Conservation (phyloP, 2,888 invertebrate genomes). For the Tinea trinotella region DNA sequence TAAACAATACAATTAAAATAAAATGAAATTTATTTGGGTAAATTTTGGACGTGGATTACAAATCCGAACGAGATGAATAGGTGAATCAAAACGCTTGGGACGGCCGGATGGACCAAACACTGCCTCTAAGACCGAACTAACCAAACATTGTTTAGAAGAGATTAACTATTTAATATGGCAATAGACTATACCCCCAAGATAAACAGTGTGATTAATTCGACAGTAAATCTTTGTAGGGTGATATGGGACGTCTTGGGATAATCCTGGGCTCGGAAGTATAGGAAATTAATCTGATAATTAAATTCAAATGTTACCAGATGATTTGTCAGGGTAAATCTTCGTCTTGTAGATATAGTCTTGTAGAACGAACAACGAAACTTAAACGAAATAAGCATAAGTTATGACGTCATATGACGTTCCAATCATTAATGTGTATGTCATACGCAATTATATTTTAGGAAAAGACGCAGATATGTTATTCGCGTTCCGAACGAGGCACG, state of each 20-base stretch:
- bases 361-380: no score
- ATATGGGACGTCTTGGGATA: slow-evolving; percentile 10
- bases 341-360: not conserved
- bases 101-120: not conserved
- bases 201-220: slow-evolving; percentile 7
- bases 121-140: not conserved
- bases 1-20: no score
- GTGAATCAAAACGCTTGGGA: no score
- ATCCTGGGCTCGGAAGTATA: not conserved
- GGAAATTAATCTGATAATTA: not conserved
- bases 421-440: no score
- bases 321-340: not conserved
- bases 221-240: slow-evolving; percentile 1
- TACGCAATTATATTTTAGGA: no score
- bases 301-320: slow-evolving; percentile 7
- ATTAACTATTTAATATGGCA: slow-evolving; percentile 6
- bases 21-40: no score
- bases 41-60: no score
- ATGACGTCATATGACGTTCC: no score
- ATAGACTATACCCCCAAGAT: slow-evolving; percentile 3
- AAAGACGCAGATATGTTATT: no score
- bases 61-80: no score
- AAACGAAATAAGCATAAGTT: no score
- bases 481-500: no score
- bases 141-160: slow-evolving; percentile 10